Percentiles rank a stretch among this genome's conserved stretches.
Conservation (phyloP, 2,888 invertebrate species). For the Chelonus formosanus region DNA sequence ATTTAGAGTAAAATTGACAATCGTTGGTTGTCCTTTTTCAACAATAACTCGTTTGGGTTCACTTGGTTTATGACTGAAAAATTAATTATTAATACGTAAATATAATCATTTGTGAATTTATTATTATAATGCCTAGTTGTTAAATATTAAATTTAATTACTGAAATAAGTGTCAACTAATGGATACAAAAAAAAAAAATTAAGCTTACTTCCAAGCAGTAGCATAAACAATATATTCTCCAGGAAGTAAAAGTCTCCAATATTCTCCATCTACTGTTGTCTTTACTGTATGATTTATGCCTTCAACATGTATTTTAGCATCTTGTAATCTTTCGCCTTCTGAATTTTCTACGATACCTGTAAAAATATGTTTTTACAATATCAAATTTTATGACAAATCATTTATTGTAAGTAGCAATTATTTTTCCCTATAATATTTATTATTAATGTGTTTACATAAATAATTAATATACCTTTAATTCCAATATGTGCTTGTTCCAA, state of each 20-base stretch:
- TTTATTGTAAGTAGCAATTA: not conserved
- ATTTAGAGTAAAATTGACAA: slow-evolving; percentile 65
- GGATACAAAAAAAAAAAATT: not conserved
- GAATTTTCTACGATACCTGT: slow-evolving; percentile 74
- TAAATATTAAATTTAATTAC: not conserved
- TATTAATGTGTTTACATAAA: not conserved
- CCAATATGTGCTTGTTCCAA: slow-evolving; percentile 85
- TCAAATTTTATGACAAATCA: too few species aligned
- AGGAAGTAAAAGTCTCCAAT: slow-evolving; percentile 91
- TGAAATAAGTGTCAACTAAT: not conserved
- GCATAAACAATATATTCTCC: slow-evolving; percentile 84
- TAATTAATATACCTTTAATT: slow-evolving; percentile 67
- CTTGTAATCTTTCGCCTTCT: slow-evolving; percentile 72
- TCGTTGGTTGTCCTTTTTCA: slow-evolving; percentile 58
- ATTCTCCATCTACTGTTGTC: slow-evolving; percentile 86
- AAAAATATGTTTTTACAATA: slow-evolving; percentile 45
- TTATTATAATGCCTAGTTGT: too few species aligned
- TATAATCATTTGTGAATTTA: too few species aligned
- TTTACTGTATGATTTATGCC: slow-evolving; percentile 83
- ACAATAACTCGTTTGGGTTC: slow-evolving; percentile 61
- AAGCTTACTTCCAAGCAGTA: slow-evolving; percentile 74
- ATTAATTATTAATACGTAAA: not conserved
- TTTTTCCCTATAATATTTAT: not conserved
- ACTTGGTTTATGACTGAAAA: slow-evolving; percentile 69
- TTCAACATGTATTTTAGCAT: slow-evolving; percentile 79